Percentiles rank a stretch among this genome's conserved stretches.
Evolutionary conservation across 2,113 vertebrate genomes (phyloP).

Genomic region (Orthonyx spaldingii): DNA sequence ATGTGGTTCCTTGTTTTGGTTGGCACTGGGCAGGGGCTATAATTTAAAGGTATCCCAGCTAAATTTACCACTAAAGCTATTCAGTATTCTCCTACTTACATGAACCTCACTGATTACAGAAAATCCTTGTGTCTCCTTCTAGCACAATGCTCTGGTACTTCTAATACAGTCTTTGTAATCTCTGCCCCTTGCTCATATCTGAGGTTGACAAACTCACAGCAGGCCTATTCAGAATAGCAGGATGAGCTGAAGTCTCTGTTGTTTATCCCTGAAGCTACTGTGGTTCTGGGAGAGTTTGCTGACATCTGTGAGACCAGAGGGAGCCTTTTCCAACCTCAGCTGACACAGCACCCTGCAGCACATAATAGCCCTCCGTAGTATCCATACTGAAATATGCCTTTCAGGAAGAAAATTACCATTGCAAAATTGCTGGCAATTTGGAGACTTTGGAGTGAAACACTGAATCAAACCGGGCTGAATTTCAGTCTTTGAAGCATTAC

Average conservation of each 20-base stretch:
- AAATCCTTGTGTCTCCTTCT: background rate
- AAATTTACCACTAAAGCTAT: background rate
- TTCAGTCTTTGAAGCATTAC: background rate
- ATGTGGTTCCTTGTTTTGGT: background rate
- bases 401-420: background rate
- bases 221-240: background rate
- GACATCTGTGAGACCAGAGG: conserved; percentile 11
- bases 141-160: background rate
- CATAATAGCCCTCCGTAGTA: background rate
- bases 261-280: conserved; percentile 48
- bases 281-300: background rate
- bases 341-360: background rate
- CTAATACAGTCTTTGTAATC: background rate
- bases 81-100: background rate
- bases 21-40: background rate
- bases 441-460: background rate
- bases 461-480: background rate
- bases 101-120: background rate
- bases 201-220: background rate
- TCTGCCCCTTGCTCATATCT: background rate
- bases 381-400: background rate
- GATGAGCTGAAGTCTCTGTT: background rate
- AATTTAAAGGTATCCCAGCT: background rate
- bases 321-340: background rate
- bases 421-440: background rate